These are phyloP conservation scores for Rhopilema esculentum DNA, from an alignment of 30 jellyfish, hydroid and myxozoan genomes.

Conservation along the genomic window DNA sequence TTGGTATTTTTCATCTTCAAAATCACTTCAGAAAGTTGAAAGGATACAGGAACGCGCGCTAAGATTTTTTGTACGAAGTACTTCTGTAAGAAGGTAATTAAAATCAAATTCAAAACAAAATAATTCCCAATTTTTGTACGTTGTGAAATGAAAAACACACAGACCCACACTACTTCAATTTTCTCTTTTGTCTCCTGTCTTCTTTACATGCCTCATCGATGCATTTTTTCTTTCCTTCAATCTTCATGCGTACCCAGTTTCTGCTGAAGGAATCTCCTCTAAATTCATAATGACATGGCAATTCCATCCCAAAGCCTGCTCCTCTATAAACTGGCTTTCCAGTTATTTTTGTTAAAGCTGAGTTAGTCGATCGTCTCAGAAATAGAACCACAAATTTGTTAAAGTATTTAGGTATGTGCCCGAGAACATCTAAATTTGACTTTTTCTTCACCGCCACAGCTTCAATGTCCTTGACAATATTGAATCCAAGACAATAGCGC, in stretches of 20 bases:
- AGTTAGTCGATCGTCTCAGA: slow-evolving; percentile 28
- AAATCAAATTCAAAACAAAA: not conserved
- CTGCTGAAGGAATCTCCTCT: slow-evolving; percentile 41
- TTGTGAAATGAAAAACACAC: not conserved
- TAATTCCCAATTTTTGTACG: not conserved
- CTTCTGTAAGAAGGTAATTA: slow-evolving; percentile 1
- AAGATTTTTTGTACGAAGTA: too few species aligned
- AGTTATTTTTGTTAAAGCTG: slow-evolving; percentile 28
- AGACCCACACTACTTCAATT: slow-evolving; percentile 9
- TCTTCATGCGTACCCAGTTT: slow-evolving; percentile 55
- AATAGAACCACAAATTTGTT: slow-evolving; percentile 13
- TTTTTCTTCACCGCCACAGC: too few species aligned
- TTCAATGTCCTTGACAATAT: too few species aligned
- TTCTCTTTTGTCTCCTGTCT: slow-evolving; percentile 48
- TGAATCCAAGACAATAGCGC: too few species aligned
- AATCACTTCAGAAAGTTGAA: too few species aligned
- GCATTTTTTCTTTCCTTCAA: slow-evolving; percentile 19
- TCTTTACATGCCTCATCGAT: slow-evolving; percentile 63
- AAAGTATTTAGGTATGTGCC: too few species aligned
- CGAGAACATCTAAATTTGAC: too few species aligned
- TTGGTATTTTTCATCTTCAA: not conserved
- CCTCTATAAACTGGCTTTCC: slow-evolving; percentile 40
- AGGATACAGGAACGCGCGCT: too few species aligned
- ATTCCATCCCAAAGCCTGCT: slow-evolving; percentile 63
- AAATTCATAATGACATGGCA: slow-evolving; percentile 39